Base-by-base conservation (phyloP, 1,140 invertebrate species). In the Chymomyza costata region DNA sequence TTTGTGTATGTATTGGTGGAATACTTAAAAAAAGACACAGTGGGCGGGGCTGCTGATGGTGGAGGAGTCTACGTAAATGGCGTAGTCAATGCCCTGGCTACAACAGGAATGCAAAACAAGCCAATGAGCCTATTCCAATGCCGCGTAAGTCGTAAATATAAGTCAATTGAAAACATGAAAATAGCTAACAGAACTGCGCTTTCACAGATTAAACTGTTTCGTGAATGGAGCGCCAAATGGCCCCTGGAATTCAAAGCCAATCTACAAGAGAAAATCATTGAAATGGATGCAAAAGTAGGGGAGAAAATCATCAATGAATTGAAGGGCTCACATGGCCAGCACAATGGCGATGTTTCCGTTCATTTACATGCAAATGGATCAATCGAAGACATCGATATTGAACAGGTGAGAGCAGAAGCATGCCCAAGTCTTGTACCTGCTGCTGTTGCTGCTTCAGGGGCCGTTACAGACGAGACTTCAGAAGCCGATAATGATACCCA, bases 41-140 rank as follows among this genome's bases (percentile, higher is more conserved):
- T 43, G 11, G 39, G 48, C 19, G 39, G 21, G 37, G 34, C 14
- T 44, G 56, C 31, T 16, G 34, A 7, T 32, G 63, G 41, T 34
- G 44, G 40, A 41, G 87, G 87, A 19, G 83, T 85, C 17, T 88
- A 92, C 68, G 88, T 93, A 0, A 94, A 95, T 82, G 92, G 93
- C 39, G 86, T 96, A 16, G 90, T 93, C 8, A 88, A 90, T 43
- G 89, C 89, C 6, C 87, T 95, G 65, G 89, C 91, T 25, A 87
- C 86, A 55, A 84, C 94, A 11, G 88, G 88, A 32, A 91, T 92
- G 52, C 88, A 89, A 60, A 90, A 93, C 54, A 92, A 91, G 68
- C 94, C 94, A 25, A 93, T 94, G 64, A 95, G 91, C 68, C 88
- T 97, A 49, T 97, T 95, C 83, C 92, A 96, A 83, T 96, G 95